phyloP scores from a whole-genome alignment of 2,888 invertebrate species.

The Muschampia plurimacula region DNA sequence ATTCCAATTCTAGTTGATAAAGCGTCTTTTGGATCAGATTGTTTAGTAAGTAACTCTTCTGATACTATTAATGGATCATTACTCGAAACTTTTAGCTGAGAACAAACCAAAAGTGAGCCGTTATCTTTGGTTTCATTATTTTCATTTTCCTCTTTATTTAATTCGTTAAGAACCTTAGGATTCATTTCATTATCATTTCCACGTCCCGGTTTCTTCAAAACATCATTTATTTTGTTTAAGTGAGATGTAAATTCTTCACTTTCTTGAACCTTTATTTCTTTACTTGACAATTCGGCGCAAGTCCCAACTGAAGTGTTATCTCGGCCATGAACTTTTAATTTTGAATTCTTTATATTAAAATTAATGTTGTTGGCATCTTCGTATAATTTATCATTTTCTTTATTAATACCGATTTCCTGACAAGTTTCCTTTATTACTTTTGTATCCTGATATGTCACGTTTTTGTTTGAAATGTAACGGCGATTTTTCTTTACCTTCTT shows the following conservation, averaged over 20 bases:
- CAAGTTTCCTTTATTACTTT: conserved; percentile 13
- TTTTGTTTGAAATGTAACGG: conserved; percentile 6
- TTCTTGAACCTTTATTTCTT: conserved; percentile 1
- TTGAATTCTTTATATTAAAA: not conserved
- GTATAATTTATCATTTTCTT: conserved; percentile 2
- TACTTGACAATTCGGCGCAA: conserved; percentile 15
- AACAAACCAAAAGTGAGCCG: not conserved
- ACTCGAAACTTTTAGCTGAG: not conserved
- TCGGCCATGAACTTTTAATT: not conserved
- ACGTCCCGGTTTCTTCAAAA: not conserved
- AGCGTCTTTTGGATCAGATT: not conserved
- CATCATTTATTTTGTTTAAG: not conserved
- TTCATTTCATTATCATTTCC: not conserved
- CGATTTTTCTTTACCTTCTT: conserved; percentile 36
- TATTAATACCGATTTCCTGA: conserved; percentile 3
- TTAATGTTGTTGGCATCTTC: not conserved
- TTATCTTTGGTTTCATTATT: not conserved
- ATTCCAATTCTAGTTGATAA: not conserved
- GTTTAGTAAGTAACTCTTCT: not conserved
- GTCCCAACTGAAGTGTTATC: conserved; percentile 35
- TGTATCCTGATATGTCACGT: conserved; percentile 13
- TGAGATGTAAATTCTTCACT: not conserved
- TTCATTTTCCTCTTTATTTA: not conserved
- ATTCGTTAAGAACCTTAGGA: not conserved
- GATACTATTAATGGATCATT: not conserved